A percentile compares a stretch with the other conserved stretches of the same genome.
Conservation (phyloP, 2,113 vertebrate genomes). For the Neotragus moschatus region DNA sequence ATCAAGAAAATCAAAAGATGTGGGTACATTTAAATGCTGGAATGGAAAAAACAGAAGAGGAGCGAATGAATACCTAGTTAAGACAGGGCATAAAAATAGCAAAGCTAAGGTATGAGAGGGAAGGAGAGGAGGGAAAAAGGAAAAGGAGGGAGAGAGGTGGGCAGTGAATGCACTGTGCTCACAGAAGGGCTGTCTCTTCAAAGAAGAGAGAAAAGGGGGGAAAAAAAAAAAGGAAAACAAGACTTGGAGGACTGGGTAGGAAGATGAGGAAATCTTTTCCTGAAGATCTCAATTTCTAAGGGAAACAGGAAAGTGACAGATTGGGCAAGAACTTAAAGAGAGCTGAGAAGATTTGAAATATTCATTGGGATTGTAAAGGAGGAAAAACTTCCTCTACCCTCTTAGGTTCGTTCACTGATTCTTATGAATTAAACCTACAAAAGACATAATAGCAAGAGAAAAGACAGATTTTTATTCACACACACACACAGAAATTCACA, state of each 20-base stretch:
- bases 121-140: too few species aligned
- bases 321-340: neutral
- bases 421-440: neutral
- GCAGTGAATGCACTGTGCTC: rapidly evolving
- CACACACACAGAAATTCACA: neutral
- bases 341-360: neutral
- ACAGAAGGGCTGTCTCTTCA: neutral
- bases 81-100: neutral
- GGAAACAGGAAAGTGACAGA: neutral
- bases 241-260: neutral
- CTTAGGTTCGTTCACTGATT: neutral
- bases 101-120: neutral
- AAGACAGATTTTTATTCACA: neutral
- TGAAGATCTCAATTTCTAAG: neutral
- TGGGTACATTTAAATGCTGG: neutral
- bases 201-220: neutral
- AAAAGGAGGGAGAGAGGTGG: too few species aligned
- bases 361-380: neutral
- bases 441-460: neutral
- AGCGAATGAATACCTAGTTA: neutral
- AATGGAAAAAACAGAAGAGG: neutral
- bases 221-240: too few species aligned
- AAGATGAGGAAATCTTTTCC: neutral
- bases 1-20: neutral
- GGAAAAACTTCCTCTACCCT: neutral